These are phyloP conservation scores for Hypercompe scribonia DNA, from an alignment of 2,888 invertebrate genomes.

Conservation along the genomic window DNA sequence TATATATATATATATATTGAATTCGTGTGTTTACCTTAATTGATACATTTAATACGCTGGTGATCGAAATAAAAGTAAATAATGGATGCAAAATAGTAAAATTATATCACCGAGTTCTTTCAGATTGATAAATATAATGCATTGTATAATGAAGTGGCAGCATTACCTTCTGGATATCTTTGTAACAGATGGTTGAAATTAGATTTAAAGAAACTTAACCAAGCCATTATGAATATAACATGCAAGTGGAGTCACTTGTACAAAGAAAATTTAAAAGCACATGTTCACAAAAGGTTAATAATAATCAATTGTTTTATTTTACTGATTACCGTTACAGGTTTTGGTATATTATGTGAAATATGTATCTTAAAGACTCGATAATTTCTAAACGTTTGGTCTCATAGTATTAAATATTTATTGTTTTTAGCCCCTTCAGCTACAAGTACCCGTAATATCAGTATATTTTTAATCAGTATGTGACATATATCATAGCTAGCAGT, in stretches of 20 bases:
- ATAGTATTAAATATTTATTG: too few species aligned
- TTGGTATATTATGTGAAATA: too few species aligned
- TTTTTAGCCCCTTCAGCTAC: too few species aligned
- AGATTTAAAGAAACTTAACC: conserved; percentile 92
- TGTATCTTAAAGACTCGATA: too few species aligned
- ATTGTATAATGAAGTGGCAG: conserved; percentile 90
- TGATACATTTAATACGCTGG: too few species aligned
- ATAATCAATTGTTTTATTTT: not conserved
- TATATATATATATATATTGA: too few species aligned
- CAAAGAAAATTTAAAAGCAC: conserved; percentile 93
- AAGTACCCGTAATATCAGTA: too few species aligned
- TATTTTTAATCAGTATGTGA: too few species aligned
- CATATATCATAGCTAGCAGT: too few species aligned
- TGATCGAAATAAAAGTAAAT: too few species aligned
- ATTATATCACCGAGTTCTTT: conserved; percentile 19
- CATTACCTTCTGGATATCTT: conserved; percentile 88
- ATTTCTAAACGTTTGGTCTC: too few species aligned
- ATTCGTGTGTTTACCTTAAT: not conserved
- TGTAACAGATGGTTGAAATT: conserved; percentile 93
- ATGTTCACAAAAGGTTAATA: conserved; percentile 90
- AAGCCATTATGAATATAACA: conserved; percentile 92
- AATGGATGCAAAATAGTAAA: not conserved
- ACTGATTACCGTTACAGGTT: not conserved
- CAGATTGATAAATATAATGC: conserved; percentile 93
- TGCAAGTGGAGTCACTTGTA: conserved; percentile 96